These are phyloP conservation scores for Centropus unirufus DNA, from an alignment of 2,113 vertebrate species.

Conservation along the genomic window DNA sequence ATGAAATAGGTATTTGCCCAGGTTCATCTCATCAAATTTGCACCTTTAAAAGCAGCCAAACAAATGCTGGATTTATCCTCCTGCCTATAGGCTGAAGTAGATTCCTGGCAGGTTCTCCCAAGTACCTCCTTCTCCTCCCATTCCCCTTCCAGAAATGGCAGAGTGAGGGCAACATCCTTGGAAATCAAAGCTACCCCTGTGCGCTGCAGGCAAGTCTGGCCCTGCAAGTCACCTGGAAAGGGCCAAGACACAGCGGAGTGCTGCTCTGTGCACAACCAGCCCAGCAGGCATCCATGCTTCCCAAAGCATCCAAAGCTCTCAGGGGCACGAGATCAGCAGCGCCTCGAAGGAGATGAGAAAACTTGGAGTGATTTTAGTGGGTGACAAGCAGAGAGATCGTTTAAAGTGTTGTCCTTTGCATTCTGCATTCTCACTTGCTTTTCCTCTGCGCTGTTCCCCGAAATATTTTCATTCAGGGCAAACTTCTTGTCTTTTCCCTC, in stretches of 20 bases:
- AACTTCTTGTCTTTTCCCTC: background rate
- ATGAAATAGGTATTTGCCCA: slow-evolving; percentile 1
- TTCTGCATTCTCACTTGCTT: background rate
- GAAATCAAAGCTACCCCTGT: background rate
- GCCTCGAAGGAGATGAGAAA: background rate
- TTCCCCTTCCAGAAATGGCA: background rate
- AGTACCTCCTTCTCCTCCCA: background rate
- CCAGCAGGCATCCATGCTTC: fast-evolving
- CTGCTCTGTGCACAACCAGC: background rate
- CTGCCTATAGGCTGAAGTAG: background rate
- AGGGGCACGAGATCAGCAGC: background rate
- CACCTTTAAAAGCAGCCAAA: slow-evolving; percentile 16
- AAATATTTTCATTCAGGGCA: slow-evolving; percentile 20
- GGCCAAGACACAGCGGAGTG: fast-evolving
- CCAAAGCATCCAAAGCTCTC: background rate
- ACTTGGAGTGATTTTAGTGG: background rate
- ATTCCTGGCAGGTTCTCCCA: background rate
- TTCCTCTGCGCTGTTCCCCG: background rate
- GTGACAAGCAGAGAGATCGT: background rate
- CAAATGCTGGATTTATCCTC: background rate
- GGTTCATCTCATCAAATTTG: background rate
- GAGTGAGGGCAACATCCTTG: background rate
- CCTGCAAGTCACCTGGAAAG: background rate
- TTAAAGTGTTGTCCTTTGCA: background rate
- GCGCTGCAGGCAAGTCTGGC: background rate